phyloP scores from a whole-genome alignment of 2,797 vertebrate genomes.

The Rhynchonycteris naso region DNA sequence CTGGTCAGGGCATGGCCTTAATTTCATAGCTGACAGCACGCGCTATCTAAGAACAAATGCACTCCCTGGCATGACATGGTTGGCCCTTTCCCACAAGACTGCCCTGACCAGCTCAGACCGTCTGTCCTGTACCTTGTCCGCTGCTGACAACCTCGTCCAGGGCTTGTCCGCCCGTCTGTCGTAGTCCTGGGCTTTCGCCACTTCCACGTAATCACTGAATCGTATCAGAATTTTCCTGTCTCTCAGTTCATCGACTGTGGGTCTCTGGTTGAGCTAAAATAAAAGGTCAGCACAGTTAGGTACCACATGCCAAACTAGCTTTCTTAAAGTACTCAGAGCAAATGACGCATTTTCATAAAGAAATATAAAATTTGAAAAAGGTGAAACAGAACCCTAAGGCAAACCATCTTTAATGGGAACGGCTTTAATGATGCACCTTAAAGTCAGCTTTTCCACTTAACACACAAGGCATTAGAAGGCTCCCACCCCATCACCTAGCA shows the following conservation, averaged over 20 bases:
- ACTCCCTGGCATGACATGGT: accelerated
- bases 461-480: neutral
- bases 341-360: neutral
- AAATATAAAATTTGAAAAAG: neutral
- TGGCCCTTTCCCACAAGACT: accelerated
- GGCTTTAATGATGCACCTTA: neutral
- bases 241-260: constrained; percentile 97
- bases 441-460: neutral
- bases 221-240: constrained; percentile 99
- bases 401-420: neutral
- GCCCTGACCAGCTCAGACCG: accelerated
- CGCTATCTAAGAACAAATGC: too few species aligned
- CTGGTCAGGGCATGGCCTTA: neutral
- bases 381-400: neutral
- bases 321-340: neutral
- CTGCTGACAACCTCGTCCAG: constrained; percentile 97
- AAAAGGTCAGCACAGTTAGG: constrained; percentile 19
- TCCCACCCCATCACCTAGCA: neutral
- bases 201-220: constrained; percentile 99
- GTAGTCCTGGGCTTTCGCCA: constrained; percentile 99
- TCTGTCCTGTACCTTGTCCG: constrained; percentile 93
- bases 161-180: constrained; percentile 98
- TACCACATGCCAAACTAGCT: neutral
- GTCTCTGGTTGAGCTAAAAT: constrained; percentile 95
- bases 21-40: neutral